Evolutionary conservation across 92 coral and sea anemone species (phyloP).

Genomic region (Palythoa caribaeorum): DNA sequence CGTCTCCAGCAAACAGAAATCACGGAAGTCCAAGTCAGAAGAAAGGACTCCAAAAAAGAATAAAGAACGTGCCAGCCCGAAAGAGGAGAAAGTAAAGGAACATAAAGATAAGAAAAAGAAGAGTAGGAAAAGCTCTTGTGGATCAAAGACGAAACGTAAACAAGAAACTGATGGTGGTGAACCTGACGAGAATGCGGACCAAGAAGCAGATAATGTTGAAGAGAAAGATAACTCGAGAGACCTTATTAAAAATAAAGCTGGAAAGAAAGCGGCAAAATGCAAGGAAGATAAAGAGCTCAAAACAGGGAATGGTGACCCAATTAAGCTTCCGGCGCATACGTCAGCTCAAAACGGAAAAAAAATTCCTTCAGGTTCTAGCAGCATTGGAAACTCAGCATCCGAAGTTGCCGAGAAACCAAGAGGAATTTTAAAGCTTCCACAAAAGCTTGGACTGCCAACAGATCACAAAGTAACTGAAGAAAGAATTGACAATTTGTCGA

Average conservation of each 20-base stretch:
- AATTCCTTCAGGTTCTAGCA: neutral
- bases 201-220: conserved; percentile 34
- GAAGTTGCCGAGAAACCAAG: conserved; percentile 42
- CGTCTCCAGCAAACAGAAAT: conserved; percentile 11
- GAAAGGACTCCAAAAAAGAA: conserved; percentile 15
- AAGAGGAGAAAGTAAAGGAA: conserved; percentile 40
- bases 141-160: conserved; percentile 23
- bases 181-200: conserved; percentile 41
- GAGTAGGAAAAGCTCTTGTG: conserved; percentile 23
- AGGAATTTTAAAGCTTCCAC: conserved; percentile 82
- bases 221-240: neutral
- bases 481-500: neutral
- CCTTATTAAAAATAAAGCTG: neutral
- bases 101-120: conserved; percentile 49
- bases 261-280: neutral
- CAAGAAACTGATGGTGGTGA: conserved; percentile 39
- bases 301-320: neutral
- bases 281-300: neutral
- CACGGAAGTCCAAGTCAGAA: conserved; percentile 15
- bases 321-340: neutral
- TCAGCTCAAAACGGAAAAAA: neutral
- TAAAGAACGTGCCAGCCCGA: conserved; percentile 29
- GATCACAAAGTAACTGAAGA: conserved; percentile 15
- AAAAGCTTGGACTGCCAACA: conserved; percentile 61
- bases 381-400: neutral